These are phyloP conservation scores for Eufriesea mexicana DNA, from an alignment of 1,140 invertebrate genomes.

Conservation along the genomic window DNA sequence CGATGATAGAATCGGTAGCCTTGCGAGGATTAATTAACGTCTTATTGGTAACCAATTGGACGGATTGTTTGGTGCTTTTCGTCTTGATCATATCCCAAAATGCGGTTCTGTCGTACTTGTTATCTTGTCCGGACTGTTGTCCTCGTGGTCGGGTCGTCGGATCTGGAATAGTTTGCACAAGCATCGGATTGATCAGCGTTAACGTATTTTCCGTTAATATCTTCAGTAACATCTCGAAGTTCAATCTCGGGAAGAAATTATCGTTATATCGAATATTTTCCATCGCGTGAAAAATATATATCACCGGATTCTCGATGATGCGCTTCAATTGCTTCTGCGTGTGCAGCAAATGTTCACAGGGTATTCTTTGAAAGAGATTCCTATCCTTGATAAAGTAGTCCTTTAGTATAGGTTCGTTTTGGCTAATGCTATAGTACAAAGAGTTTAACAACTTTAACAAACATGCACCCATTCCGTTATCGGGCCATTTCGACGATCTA, in stretches of 20 bases:
- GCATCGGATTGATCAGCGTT: slow-evolving; percentile 73
- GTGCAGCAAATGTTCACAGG: slow-evolving; percentile 84
- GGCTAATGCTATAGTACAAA: slow-evolving; percentile 81
- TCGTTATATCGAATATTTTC: slow-evolving; percentile 85
- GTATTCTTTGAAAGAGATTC: slow-evolving; percentile 88
- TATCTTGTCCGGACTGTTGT: neutral
- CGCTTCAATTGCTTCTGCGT: slow-evolving; percentile 86
- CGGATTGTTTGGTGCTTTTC: slow-evolving; percentile 58
- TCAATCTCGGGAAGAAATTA: slow-evolving; percentile 86
- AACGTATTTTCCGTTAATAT: slow-evolving; percentile 82
- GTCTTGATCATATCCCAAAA: slow-evolving; percentile 82
- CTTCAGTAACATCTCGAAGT: slow-evolving; percentile 85
- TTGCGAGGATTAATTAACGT: slow-evolving; percentile 69
- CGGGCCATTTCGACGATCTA: slow-evolving; percentile 86
- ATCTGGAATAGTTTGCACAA: slow-evolving; percentile 28
- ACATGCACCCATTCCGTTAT: slow-evolving; percentile 86
- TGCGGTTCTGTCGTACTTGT: slow-evolving; percentile 48
- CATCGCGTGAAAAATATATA: slow-evolving; percentile 86
- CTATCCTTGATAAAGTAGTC: slow-evolving; percentile 89
- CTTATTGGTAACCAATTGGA: slow-evolving; percentile 49
- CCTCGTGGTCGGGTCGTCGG: neutral
- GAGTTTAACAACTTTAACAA: slow-evolving; percentile 85
- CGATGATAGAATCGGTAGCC: slow-evolving; percentile 72
- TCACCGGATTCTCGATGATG: slow-evolving; percentile 87
- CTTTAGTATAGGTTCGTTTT: slow-evolving; percentile 84